Evolutionary conservation across 2,113 vertebrate species (phyloP), one percentile per base, ranked within the genome.

Genomic region (Enhydra lutris): DNA sequence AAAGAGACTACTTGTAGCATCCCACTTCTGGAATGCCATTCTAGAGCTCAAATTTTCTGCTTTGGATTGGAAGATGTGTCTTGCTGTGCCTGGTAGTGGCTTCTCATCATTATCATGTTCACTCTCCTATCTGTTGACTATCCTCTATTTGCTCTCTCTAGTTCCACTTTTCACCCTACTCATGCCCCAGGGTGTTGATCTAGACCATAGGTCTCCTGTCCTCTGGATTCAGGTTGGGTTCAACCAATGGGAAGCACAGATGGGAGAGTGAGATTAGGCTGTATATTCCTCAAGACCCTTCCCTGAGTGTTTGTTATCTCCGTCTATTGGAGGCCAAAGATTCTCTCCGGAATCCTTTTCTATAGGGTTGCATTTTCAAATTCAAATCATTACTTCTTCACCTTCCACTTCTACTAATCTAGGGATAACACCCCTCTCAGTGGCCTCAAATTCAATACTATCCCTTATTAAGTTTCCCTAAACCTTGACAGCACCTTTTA

Each of bases 211-310:
- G 5, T 39, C 59, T 13, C 36, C 31, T 57, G 31, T 73, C 2
- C n/a, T 94, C 24, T 94, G 76, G 31, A 47, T 89, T 79, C 50
- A 57, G 42, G 24, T 69, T 94, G 67, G 69, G 20, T 87, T 42
- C n/a, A 76, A 21, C 20, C 36, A 76, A 50, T 21, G 29, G 23
- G 15, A 50, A 91, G 24, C 42, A 8, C 3, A 63, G 59, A 24
- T 0, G 1, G 0, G 13, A 45, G 18, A 79, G 34, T 5, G 61
- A 71, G 4, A 3, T 78, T 85, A 65, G 73, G 21, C 0, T n/a
- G 15, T 10, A 4, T 93, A 31, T 74, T 93, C 45, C 23, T 34
- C 13, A 74, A 26, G 3, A n/a, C 26, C 15, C 8, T 65, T 59
- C 20, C 8, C 26, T 74, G 14, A 23, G 4, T 50, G 47, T 4